phyloP scores from a whole-genome alignment of 2,888 invertebrate genomes.

The Eilema griseolum region DNA sequence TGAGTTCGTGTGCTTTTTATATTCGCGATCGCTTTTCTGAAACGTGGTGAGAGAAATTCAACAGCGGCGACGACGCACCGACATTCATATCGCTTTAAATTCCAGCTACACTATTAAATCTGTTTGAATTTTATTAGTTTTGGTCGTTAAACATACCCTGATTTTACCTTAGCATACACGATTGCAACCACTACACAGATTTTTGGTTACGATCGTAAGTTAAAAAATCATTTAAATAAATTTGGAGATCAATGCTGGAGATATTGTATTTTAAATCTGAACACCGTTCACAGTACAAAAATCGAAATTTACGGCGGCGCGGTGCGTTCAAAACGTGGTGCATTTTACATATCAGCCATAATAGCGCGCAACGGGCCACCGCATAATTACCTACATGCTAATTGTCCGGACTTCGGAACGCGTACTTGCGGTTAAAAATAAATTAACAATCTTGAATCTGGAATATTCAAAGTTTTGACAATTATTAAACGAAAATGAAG shows the following conservation, averaged over 20 bases:
- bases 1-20: constrained; percentile 45
- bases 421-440: constrained; percentile 40
- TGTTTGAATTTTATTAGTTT: not conserved
- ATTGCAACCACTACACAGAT: not conserved
- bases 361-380: constrained; percentile 65
- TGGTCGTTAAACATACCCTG: not conserved
- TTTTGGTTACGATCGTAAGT: constrained; percentile 7
- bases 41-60: constrained; percentile 21
- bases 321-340: constrained; percentile 56
- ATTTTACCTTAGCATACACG: not conserved
- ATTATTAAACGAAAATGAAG: constrained; percentile 23
- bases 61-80: constrained; percentile 1
- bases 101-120: not conserved
- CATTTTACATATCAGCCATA: constrained; percentile 73
- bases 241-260: constrained; percentile 4
- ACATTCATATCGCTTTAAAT: not conserved
- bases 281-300: constrained; percentile 41
- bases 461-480: constrained; percentile 28
- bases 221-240: not conserved
- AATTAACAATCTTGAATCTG: constrained; percentile 36
- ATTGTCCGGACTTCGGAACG: constrained; percentile 68
- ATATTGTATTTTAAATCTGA: constrained; percentile 18
- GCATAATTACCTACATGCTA: constrained; percentile 76
- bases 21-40: constrained; percentile 27
- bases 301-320: constrained; percentile 42